Percentiles rank a stretch among this genome's conserved stretches.
phyloP scores from a whole-genome alignment of 2,888 invertebrate genomes.

The Cantharis rufa region DNA sequence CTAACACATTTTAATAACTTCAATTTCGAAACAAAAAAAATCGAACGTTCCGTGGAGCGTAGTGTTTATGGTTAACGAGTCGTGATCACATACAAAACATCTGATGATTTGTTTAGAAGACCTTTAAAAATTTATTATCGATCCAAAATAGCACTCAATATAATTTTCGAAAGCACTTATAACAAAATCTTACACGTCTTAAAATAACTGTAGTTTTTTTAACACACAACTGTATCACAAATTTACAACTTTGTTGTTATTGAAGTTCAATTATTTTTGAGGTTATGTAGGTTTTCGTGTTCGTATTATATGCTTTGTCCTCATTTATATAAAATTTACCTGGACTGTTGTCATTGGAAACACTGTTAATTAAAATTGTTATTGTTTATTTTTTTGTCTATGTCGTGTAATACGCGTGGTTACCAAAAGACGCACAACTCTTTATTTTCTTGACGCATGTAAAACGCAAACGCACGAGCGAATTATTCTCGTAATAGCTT shows the following conservation, averaged over 20 bases:
- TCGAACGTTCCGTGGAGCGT: neutral
- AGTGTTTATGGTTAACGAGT: neutral
- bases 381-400: neutral
- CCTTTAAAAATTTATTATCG: slow-evolving; percentile 1
- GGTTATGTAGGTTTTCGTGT: slow-evolving; percentile 2
- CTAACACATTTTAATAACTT: neutral
- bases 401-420: neutral
- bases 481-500: slow-evolving; percentile 39
- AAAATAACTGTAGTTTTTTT: neutral
- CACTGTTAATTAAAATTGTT: neutral
- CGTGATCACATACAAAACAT: neutral
- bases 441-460: slow-evolving; percentile 32
- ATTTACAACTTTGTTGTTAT: neutral
- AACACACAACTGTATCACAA: neutral
- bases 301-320: neutral
- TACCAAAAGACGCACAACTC: slow-evolving; percentile 32
- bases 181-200: neutral
- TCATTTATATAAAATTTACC: neutral
- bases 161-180: neutral
- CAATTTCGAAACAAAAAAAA: neutral
- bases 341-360: neutral
- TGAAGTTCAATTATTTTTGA: neutral
- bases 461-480: slow-evolving; percentile 40
- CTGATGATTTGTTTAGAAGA: neutral
- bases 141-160: neutral